phyloP scores from a whole-genome alignment of 2,113 vertebrate genomes.

The Nymphicus hollandicus region DNA sequence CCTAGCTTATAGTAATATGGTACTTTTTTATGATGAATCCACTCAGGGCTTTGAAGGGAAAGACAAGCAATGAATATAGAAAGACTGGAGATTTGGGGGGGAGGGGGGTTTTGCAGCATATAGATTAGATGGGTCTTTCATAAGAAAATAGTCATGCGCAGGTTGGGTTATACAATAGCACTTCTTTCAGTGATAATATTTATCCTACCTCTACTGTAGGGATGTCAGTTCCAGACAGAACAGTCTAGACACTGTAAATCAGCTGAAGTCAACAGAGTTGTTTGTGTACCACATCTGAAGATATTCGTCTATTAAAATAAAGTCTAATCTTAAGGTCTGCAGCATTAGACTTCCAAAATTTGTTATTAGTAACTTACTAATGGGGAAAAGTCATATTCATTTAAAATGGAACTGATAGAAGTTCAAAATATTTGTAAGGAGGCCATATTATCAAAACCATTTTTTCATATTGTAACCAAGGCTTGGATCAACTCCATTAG shows the following conservation, averaged over 20 bases:
- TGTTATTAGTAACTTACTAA: not conserved
- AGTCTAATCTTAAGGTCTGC: not conserved
- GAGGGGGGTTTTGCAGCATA: not conserved
- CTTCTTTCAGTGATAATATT: not conserved
- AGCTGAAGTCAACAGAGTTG: not conserved
- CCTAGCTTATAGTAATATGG: conserved; percentile 22
- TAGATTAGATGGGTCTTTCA: not conserved
- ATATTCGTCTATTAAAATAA: not conserved
- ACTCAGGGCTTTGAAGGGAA: not conserved
- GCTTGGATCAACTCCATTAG: not conserved
- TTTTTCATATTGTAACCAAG: not conserved
- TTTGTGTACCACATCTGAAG: not conserved
- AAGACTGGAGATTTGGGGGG: not conserved
- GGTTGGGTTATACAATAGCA: not conserved
- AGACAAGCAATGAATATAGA: not conserved
- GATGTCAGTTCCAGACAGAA: not conserved
- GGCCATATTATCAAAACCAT: rapidly evolving
- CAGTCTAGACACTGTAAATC: not conserved
- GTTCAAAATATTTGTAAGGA: not conserved
- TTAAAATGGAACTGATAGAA: not conserved
- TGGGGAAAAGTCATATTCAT: not conserved
- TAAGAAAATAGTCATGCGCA: not conserved
- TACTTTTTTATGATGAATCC: conserved; percentile 41
- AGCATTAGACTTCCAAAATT: not conserved
- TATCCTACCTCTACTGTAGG: not conserved